These are phyloP conservation scores for Lasioglossum pauxillum DNA, from an alignment of 2,888 invertebrate genomes.

Conservation along the genomic window DNA sequence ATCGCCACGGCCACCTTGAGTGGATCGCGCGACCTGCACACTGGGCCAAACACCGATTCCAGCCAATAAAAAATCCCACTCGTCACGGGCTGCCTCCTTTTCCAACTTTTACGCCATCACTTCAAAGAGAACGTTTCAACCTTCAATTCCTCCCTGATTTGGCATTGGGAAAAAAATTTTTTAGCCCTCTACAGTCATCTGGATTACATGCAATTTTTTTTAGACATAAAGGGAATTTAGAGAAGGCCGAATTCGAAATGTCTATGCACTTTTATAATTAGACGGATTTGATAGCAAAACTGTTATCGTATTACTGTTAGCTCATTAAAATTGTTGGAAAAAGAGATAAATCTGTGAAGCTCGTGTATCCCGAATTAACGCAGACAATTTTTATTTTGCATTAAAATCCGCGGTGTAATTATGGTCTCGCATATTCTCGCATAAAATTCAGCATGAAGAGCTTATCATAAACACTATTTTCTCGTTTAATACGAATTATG, in stretches of 20 bases:
- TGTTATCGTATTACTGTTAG: background rate
- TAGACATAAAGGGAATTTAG: background rate
- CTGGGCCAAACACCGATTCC: background rate
- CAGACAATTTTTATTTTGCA: too few relatives aligned
- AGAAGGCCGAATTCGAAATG: background rate
- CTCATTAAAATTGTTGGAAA: background rate
- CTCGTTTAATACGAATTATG: background rate
- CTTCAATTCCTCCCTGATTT: background rate
- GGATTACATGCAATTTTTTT: background rate
- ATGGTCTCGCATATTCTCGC: too few relatives aligned
- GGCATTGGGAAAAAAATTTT: background rate
- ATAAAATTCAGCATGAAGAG: background rate
- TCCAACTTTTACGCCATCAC: background rate
- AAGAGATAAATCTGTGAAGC: background rate
- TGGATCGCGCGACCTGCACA: slow-evolving; percentile 38
- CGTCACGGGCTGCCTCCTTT: background rate
- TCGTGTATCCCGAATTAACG: too few relatives aligned
- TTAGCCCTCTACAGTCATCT: background rate
- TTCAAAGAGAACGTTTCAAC: background rate
- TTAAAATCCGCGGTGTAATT: too few relatives aligned
- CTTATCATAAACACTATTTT: background rate
- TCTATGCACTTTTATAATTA: background rate
- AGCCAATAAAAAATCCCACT: slow-evolving; percentile 2
- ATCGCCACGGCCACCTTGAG: slow-evolving; percentile 26
- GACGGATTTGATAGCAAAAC: background rate